Percentiles rank a stretch among this genome's conserved stretches.
Conservation (phyloP, 2,113 vertebrate species). For the Lasiurus cinereus region DNA sequence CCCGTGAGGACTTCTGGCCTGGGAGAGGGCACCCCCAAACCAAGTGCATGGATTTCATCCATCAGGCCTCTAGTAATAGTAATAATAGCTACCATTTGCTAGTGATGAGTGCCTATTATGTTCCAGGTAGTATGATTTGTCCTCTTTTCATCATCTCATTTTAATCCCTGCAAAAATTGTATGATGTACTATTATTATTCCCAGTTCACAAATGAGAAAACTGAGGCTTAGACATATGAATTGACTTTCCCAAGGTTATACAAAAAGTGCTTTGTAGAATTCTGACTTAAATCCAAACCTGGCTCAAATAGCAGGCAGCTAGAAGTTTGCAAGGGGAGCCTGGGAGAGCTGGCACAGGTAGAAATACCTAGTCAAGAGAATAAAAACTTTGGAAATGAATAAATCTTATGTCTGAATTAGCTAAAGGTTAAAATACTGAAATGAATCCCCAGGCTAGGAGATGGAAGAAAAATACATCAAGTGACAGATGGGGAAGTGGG, state of each 20-base stretch:
- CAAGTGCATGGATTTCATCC: too few relatives aligned
- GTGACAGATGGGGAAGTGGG: neutral
- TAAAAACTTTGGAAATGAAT: neutral
- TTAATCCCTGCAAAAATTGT: neutral
- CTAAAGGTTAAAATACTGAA: neutral
- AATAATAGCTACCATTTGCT: conserved; percentile 25
- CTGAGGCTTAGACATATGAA: neutral
- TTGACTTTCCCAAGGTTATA: neutral
- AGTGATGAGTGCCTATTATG: neutral
- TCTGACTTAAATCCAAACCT: neutral
- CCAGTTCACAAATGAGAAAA: neutral
- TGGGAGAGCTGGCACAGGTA: neutral
- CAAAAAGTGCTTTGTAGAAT: neutral
- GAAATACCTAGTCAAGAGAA: neutral
- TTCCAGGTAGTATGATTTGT: neutral
- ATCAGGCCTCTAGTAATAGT: neutral
- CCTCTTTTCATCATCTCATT: neutral
- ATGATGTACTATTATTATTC: neutral
- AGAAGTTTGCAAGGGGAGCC: neutral
- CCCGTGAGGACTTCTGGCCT: too few relatives aligned
- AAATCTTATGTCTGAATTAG: neutral
- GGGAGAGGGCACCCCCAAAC: too few relatives aligned
- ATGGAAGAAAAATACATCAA: neutral
- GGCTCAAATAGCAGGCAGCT: neutral
- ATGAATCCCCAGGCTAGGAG: neutral